Conservation (phyloP, 1,140 invertebrate species). For the Andricus grossulariae region DNA sequence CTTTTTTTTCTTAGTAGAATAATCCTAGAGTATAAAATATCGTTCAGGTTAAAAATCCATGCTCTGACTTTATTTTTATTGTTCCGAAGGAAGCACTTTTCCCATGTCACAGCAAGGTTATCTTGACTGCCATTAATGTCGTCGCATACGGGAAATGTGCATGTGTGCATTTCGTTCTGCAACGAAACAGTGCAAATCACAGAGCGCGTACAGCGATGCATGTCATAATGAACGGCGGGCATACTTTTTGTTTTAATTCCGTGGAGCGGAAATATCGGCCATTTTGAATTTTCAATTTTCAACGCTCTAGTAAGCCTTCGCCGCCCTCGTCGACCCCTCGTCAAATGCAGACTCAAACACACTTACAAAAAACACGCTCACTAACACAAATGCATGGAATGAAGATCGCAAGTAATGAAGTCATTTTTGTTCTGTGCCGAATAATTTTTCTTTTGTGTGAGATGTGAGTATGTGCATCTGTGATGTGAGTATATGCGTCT, state of each 20-base stretch:
- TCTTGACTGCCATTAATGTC: slow-evolving; percentile 13
- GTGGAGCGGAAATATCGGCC: slow-evolving; percentile 76
- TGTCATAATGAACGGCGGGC: slow-evolving; percentile 75
- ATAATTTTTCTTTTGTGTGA: neutral
- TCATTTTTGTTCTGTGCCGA: neutral
- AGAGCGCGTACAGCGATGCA: slow-evolving; percentile 73
- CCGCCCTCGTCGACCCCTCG: slow-evolving; percentile 55
- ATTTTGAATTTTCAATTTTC: slow-evolving; percentile 78
- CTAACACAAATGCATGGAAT: neutral
- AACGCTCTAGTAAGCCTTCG: slow-evolving; percentile 75
- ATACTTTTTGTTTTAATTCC: slow-evolving; percentile 76
- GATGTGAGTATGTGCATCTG: neutral
- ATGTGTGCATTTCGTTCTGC: slow-evolving; percentile 63
- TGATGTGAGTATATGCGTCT: too few relatives aligned
- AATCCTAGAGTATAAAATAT: slow-evolving; percentile 1
- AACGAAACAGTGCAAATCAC: slow-evolving; percentile 75
- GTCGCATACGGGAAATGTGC: slow-evolving; percentile 44
- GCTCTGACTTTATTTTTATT: slow-evolving; percentile 23
- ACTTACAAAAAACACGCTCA: slow-evolving; percentile 42
- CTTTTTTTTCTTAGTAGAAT: neutral
- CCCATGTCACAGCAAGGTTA: slow-evolving; percentile 23
- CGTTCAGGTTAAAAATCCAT: neutral
- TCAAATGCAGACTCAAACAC: slow-evolving; percentile 39
- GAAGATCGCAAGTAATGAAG: neutral
- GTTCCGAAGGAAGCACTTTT: slow-evolving; percentile 18